A percentile compares a stretch with the other conserved stretches of the same genome.
Conservation (phyloP, 2,113 vertebrate genomes). For the Ondatra zibethicus region DNA sequence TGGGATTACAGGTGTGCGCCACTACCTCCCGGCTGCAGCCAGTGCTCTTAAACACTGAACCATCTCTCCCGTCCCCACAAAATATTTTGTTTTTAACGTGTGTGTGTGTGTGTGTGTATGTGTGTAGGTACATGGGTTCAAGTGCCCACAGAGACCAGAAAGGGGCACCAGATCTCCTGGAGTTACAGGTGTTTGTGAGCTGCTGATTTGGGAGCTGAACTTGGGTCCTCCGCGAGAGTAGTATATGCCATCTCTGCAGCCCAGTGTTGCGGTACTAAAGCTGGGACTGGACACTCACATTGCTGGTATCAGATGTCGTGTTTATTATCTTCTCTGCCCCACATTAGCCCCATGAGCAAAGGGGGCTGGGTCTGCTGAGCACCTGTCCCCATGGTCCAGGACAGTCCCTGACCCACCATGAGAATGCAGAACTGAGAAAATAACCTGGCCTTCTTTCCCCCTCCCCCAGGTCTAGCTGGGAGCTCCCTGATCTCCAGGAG, state of each 20-base stretch:
- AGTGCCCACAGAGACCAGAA: too few relatives aligned
- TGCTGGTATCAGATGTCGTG: rapidly evolving
- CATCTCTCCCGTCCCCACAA: not conserved
- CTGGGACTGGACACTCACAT: not conserved
- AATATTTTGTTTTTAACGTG: not conserved
- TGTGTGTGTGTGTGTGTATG: too few relatives aligned
- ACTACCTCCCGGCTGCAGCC: not conserved
- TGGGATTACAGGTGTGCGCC: too few relatives aligned
- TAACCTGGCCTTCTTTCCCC: not conserved
- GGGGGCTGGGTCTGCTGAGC: not conserved
- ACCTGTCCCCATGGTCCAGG: not conserved
- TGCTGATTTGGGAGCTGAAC: not conserved
- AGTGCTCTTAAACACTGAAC: not conserved
- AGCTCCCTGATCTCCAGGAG: conserved; percentile 95
- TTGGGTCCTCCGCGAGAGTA: not conserved
- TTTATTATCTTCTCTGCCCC: too few relatives aligned
- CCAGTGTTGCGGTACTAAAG: not conserved
- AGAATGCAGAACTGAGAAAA: rapidly evolving
- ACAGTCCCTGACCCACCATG: not conserved
- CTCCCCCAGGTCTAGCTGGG: conserved; percentile 96
- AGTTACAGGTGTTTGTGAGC: not conserved
- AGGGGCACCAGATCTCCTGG: not conserved
- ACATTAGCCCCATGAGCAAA: not conserved
- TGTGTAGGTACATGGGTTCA: not conserved
- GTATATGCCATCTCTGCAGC: not conserved